Conservation (phyloP, 2,113 vertebrate genomes). For the Neolamprologus toae region DNA sequence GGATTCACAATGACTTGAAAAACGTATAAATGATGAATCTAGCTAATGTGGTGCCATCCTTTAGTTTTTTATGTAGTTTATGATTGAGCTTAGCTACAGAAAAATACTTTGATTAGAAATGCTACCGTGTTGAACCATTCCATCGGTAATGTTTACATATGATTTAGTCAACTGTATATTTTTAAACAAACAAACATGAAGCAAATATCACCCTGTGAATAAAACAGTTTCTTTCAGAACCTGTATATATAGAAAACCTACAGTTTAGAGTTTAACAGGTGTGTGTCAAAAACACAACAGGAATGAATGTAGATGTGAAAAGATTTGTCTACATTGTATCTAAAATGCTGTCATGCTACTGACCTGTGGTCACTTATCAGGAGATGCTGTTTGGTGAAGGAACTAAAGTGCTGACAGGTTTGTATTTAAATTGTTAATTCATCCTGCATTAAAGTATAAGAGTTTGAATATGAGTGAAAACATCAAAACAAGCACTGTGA, state of each 20-base stretch:
- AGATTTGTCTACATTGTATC: background rate
- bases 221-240: accelerated
- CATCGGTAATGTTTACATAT: accelerated
- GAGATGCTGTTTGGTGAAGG: background rate
- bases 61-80: background rate
- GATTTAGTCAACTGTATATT: background rate
- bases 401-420: background rate
- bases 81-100: background rate
- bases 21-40: background rate
- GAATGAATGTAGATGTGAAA: background rate
- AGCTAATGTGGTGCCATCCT: background rate
- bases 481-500: background rate
- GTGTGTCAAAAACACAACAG: background rate
- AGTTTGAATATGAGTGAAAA: background rate
- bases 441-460: accelerated
- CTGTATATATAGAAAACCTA: accelerated
- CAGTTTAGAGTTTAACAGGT: background rate
- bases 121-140: accelerated
- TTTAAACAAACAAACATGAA: background rate
- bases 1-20: background rate
- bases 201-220: background rate
- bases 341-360: background rate
- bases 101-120: accelerated
- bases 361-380: accelerated
- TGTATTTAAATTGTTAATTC: background rate